Base-by-base conservation (phyloP, 2,888 invertebrate genomes). In the Parelbella ahira region DNA sequence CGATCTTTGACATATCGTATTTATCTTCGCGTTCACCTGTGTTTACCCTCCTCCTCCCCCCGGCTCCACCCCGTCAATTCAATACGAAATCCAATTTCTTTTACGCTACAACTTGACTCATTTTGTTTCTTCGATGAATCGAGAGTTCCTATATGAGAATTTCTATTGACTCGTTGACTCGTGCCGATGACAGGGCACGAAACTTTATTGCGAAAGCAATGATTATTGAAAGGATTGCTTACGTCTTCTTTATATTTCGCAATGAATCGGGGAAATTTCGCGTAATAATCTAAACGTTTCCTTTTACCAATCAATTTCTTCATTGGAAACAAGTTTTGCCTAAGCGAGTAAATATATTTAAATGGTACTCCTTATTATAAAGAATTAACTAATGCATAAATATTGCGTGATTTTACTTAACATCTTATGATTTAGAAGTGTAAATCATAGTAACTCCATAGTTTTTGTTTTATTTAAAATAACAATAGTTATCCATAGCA, bases 31-130 rank as follows among this genome's bases (percentile, higher is more conserved):
- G 56, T 64, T 68, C 71, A 69, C 70, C 71, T 75, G 66, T 71
- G 60, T 71, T 68, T 70, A 58, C 63, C 50, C 53, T 48, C 53
- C 51, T 51, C 43, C 47, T 42, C 53, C 37, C 7, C 48, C 9
- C 21, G 13, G 7, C 24, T 10, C 34, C 34, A 28, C 21, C 28
- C 47, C 48, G 71, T 71, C 77, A 74, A 75, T 78, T 78, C 78
- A 76, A 79, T 78, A 75, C 75, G 58, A 72, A 81, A 81, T 76
- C 78, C 80, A 82, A 81, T 83, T 77, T 75, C 75, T 79, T 79
- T 75, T 65, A 71, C 72, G 71, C 69, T 73, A 72, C 71, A 75
- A 77, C 68, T 74, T 68, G 64, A 62, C 65, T 80, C 77, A 76
- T 80, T 78, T 73, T 69, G 69, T 76, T 70, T 68, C 69, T 60